A percentile compares a stretch with the other conserved stretches of the same genome.
Evolutionary conservation across 2,888 invertebrate species (phyloP).

Genomic region (Eretmocerus hayati): DNA sequence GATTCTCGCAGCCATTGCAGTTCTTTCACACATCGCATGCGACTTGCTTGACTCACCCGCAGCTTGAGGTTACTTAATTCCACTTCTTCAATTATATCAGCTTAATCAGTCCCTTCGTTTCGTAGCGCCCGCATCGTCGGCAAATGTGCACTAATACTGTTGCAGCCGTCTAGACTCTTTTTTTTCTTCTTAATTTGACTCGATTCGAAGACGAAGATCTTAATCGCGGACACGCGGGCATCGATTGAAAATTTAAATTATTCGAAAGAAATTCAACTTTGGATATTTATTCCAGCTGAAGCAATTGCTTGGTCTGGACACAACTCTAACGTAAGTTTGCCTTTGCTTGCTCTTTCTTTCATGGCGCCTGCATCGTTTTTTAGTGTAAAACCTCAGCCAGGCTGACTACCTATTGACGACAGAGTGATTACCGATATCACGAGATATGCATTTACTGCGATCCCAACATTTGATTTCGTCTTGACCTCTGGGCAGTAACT

Average conservation of each 20-base stretch:
- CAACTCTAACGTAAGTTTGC: too few relatives aligned
- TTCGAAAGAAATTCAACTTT: slow-evolving; percentile 4
- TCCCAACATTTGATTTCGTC: too few relatives aligned
- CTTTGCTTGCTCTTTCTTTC: too few relatives aligned
- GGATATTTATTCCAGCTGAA: slow-evolving; percentile 1
- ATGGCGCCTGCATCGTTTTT: too few relatives aligned
- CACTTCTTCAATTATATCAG: slow-evolving; percentile 7
- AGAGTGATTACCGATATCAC: too few relatives aligned
- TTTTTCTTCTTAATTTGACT: slow-evolving; percentile 1
- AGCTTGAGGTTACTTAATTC: slow-evolving; percentile 5
- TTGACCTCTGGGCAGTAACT: too few relatives aligned
- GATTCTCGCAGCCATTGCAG: too few relatives aligned
- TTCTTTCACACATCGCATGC: neutral
- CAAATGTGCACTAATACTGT: too few relatives aligned
- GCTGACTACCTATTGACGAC: too few relatives aligned
- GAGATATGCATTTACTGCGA: too few relatives aligned
- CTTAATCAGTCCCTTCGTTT: neutral
- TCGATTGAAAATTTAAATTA: slow-evolving; percentile 10
- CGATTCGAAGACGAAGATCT: slow-evolving; percentile 2
- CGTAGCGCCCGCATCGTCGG: slow-evolving; percentile 6
- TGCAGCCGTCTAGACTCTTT: slow-evolving; percentile 2
- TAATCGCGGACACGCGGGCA: slow-evolving; percentile 3
- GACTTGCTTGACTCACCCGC: neutral
- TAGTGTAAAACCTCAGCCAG: too few relatives aligned
- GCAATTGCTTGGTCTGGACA: slow-evolving; percentile 6